Base-by-base conservation (phyloP, 2,113 vertebrate species). In the Dendrocopos noguchii region DNA sequence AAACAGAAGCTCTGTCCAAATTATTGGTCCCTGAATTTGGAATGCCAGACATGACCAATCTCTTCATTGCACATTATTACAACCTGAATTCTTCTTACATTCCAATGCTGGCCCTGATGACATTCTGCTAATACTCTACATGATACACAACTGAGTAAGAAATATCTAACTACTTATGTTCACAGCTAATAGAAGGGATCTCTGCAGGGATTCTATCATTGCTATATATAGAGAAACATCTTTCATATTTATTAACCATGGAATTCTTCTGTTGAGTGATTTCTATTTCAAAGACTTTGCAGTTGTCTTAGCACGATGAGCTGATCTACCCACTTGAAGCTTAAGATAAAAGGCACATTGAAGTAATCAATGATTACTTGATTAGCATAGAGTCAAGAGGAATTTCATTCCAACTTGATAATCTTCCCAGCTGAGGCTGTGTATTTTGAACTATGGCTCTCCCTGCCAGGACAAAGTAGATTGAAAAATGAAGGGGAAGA, bases 341-440 rank as follows among this genome's bases (percentile, higher is more conserved):
- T 61, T 68, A 78, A 86, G 57, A 81, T 59, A 91, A 88, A 88
- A 90, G 15, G 25, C 70, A 68, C 18, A 57, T 53, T 82, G 75
- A 66, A 75, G 88, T 76, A 78, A 91, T 80, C 80, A 86, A 34
- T 63, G n/a, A 84, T 34, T 87, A 79, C 31, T 7, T 17, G n/a
- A 84, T 84, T 76, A 57, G 11, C 34, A 87, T 31, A 6, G 90
- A 93, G 59, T 50, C 71, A 80, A 81, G 50, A 88, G 65, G 65
- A 91, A 79, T 79, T 87, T 81, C 29, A 84, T 90, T 94, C 34
- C 59, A 94, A 74, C 28, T 66, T 79, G 14, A 70, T 70, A 42
- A 74, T 29, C 21, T 64, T 74, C 42, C 33, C 42, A 87, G 74
- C 36, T 47, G 91, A 46, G 2, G 6, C 66, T 3, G 6, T 34